Evolutionary conservation across 2,888 invertebrate genomes (phyloP).

Genomic region (Eilema griseolum): DNA sequence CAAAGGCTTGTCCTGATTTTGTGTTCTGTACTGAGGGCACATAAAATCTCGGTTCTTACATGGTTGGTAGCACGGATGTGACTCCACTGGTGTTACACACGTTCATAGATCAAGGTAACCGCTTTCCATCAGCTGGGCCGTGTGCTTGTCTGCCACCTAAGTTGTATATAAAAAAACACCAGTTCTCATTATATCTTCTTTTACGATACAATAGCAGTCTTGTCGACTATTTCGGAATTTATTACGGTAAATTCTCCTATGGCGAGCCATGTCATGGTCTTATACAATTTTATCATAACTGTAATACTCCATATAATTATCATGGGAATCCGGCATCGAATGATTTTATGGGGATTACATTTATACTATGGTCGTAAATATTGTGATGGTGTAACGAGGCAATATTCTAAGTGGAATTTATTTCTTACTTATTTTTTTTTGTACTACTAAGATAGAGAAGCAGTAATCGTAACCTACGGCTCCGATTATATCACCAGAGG

Average conservation of each 20-base stretch:
- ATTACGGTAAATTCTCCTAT: constrained; percentile 41
- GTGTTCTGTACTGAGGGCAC: no score
- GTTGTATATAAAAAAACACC: no score
- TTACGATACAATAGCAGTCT: background rate
- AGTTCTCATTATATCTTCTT: background rate
- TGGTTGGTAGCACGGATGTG: no score
- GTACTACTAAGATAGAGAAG: background rate
- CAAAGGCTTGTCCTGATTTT: no score
- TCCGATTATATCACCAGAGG: no score
- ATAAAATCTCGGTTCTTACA: no score
- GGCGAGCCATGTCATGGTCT: constrained; percentile 35
- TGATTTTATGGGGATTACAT: constrained; percentile 42
- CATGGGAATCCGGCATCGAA: constrained; percentile 58
- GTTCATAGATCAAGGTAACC: no score
- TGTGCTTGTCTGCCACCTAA: no score
- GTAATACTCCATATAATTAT: constrained; percentile 58
- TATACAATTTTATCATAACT: constrained; percentile 53
- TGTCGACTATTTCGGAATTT: constrained; percentile 33
- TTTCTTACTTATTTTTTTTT: background rate
- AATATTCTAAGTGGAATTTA: background rate
- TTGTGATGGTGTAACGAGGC: constrained; percentile 11
- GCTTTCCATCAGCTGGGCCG: no score
- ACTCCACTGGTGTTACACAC: no score
- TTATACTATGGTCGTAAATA: constrained; percentile 40
- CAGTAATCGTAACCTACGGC: background rate